Evolutionary conservation across 1,140 invertebrate genomes (phyloP), one percentile per base, ranked within the genome.

Genomic region (Choristoneura fumiferana): DNA sequence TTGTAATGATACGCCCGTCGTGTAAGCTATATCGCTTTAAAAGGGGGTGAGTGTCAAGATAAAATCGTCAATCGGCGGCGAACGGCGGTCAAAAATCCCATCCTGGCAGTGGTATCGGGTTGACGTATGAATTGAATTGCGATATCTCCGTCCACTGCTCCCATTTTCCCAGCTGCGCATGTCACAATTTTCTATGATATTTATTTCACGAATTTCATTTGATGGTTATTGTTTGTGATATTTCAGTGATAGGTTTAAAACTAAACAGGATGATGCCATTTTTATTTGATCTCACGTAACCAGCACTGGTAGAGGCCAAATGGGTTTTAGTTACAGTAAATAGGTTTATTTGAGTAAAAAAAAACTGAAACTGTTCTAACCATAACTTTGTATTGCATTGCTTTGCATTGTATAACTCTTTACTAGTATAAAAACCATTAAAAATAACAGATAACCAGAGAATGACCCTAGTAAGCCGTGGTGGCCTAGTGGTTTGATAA

Each of bases 101-200:
- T 81, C 71, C 71, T 56, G 57, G 58, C 43, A 60, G 60, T 57
- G 40, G 67, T 73, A 69, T 57, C 71, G 67, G 58, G 57, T 62
- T 71, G 74, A 69, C 71, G 73, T 69, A 62, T 57, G 70, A 78
- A 76, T 73, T 71, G 70, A 79, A 82, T 81, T 78, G 74, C 68
- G 71, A 70, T 73, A 76, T 80, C 79, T 65, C 40, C 75, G 71
- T 67, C 70, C 66, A 43, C n/a, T 55, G 14, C n/a, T 49, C 43
- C 9, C 17, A n/a, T 22, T 17, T 8, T 12, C 43, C 17, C 43
- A 12, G 43, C 18, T 49, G 43, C 43, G 43, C 43, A 33, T 49
- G 9, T 29, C 43, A 12, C 43, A 10, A 49, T 49, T 29, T 49
- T n/a, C 17, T 10, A 49, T 18, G 18, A 49, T 49, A 12, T 49